Evolutionary conservation across 2,888 invertebrate species (phyloP).

Genomic region (Dicycla oo): DNA sequence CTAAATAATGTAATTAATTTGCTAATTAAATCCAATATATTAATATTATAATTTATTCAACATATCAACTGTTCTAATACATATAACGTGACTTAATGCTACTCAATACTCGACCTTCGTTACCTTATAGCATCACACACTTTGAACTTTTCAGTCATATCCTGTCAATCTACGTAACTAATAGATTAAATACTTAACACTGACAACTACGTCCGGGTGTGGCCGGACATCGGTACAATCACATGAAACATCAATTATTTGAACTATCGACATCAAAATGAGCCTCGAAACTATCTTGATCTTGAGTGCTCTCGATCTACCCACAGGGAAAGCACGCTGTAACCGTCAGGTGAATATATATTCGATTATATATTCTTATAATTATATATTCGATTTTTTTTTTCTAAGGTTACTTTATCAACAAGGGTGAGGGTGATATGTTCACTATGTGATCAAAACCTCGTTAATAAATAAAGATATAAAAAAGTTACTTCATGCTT

Average conservation of each 20-base stretch:
- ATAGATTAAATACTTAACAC: slow-evolving; percentile 61
- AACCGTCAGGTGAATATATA: background rate
- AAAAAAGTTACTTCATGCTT: background rate
- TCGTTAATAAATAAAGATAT: no score
- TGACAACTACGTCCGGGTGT: slow-evolving; percentile 43
- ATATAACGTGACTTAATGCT: slow-evolving; percentile 68
- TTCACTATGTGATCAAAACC: no score
- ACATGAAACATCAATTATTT: slow-evolving; percentile 65
- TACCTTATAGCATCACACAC: slow-evolving; percentile 73
- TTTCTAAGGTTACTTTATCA: background rate
- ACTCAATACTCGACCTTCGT: slow-evolving; percentile 69
- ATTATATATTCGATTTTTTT: background rate
- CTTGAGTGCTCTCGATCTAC: slow-evolving; percentile 8
- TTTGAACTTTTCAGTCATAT: slow-evolving; percentile 82
- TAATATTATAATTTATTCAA: slow-evolving; percentile 50
- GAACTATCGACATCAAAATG: slow-evolving; percentile 61
- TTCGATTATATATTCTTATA: no score
- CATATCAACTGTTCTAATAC: slow-evolving; percentile 51
- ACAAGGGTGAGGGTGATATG: no score
- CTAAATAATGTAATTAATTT: slow-evolving; percentile 42
- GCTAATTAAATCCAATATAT: slow-evolving; percentile 41
- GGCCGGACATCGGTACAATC: slow-evolving; percentile 57
- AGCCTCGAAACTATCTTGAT: slow-evolving; percentile 27
- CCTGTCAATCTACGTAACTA: slow-evolving; percentile 69
- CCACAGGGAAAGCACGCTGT: background rate